These are phyloP conservation scores for Gnathonemus longibarbis DNA, from an alignment of 2,113 vertebrate genomes.

Conservation along the genomic window DNA sequence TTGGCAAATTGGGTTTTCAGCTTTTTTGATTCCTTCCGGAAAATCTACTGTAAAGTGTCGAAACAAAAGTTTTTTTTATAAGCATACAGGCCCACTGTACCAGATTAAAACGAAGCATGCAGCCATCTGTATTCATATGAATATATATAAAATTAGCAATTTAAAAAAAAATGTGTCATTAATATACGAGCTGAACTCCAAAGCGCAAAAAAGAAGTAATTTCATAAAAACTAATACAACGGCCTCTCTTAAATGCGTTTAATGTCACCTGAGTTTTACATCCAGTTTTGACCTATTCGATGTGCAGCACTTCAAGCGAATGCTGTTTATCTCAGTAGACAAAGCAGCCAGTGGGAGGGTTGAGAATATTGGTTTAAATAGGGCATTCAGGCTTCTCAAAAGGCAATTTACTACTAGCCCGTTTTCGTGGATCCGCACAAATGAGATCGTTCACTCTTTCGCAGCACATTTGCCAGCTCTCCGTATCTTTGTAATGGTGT, in stretches of 20 bases:
- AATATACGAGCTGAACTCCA: neutral
- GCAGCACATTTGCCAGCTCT: constrained; percentile 6
- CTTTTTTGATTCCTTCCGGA: neutral
- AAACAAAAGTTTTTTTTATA: neutral
- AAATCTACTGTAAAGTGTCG: neutral
- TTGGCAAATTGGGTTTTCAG: neutral
- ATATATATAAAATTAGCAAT: neutral
- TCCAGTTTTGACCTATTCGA: neutral
- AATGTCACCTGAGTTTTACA: neutral
- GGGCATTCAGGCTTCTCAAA: neutral
- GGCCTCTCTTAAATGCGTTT: neutral
- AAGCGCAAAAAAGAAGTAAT: neutral
- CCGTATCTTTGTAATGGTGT: neutral
- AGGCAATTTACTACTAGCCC: neutral
- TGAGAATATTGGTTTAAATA: neutral
- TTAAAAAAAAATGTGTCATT: neutral
- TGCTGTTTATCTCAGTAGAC: constrained; percentile 1
- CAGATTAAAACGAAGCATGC: neutral
- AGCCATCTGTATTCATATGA: neutral
- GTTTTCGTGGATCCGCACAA: neutral
- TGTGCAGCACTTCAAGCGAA: neutral
- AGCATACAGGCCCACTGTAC: neutral
- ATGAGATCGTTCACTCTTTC: constrained; percentile 6
- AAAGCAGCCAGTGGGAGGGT: neutral
- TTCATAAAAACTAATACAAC: neutral